phyloP scores from a whole-genome alignment of 2,888 invertebrate species.

The Trichacis sp. region DNA sequence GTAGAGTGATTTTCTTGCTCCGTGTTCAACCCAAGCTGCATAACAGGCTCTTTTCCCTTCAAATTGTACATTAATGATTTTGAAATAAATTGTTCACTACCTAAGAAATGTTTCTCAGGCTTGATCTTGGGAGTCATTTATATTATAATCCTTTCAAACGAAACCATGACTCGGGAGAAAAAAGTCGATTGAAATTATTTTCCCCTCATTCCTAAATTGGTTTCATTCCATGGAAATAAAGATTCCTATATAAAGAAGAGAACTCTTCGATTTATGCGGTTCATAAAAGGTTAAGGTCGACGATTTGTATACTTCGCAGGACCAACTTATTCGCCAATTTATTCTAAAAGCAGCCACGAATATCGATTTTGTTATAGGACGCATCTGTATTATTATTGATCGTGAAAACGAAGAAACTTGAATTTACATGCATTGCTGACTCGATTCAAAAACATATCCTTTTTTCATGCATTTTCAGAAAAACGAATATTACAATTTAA shows the following conservation, averaged over 20 bases:
- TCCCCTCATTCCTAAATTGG: not conserved
- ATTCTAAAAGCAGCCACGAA: not conserved
- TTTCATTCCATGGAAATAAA: too few relatives aligned
- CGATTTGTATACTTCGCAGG: too few relatives aligned
- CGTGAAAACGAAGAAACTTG: not conserved
- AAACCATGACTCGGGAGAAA: not conserved
- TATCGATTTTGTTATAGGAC: not conserved
- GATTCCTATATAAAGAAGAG: too few relatives aligned
- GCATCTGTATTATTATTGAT: not conserved
- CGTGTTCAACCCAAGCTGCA: conserved; percentile 4
- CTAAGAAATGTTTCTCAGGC: not conserved
- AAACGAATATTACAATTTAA: not conserved
- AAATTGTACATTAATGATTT: not conserved
- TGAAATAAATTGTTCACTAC: not conserved
- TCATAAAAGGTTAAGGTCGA: too few relatives aligned
- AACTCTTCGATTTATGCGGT: too few relatives aligned
- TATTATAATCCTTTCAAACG: not conserved
- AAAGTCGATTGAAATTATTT: not conserved
- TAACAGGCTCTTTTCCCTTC: not conserved
- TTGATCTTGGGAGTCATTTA: not conserved
- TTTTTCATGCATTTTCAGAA: not conserved
- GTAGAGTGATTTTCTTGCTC: conserved; percentile 1
- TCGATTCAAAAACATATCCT: not conserved
- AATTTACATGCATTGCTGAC: not conserved
- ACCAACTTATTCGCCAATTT: not conserved